phyloP scores from a whole-genome alignment of 2,888 invertebrate genomes.

The Thalpophila matura region DNA sequence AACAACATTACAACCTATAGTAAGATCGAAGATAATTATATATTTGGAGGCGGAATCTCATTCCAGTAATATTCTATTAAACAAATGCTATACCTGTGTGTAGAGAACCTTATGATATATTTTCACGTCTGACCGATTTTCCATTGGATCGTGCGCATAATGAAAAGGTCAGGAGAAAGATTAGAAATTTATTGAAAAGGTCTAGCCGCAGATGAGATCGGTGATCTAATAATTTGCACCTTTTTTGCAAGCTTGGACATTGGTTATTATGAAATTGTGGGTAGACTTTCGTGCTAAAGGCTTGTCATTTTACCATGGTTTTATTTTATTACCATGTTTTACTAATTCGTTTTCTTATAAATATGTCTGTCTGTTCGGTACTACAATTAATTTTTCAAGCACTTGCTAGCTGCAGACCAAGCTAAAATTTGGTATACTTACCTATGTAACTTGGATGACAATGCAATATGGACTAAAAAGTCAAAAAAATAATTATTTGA shows the following conservation, averaged over 20 bases:
- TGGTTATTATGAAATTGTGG: constrained; percentile 15
- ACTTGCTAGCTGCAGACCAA: too few species aligned
- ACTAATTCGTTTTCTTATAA: too few species aligned
- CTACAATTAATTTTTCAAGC: too few species aligned
- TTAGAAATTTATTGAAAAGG: constrained; percentile 75
- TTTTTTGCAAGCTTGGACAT: constrained; percentile 31
- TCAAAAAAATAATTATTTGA: too few species aligned
- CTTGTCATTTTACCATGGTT: too few species aligned
- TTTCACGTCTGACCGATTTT: constrained; percentile 64
- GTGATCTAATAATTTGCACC: constrained; percentile 67
- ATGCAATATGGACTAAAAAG: too few species aligned
- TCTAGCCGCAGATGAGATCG: constrained; percentile 65
- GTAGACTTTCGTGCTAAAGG: too few species aligned
- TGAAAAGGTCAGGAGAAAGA: constrained; percentile 68
- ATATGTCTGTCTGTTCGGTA: too few species aligned
- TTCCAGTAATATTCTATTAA: background rate
- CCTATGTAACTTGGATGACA: too few species aligned
- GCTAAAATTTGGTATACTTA: too few species aligned
- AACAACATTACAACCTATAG: background rate
- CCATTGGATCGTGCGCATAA: constrained; percentile 62
- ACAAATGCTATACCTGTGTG: constrained; percentile 7
- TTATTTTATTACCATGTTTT: too few species aligned
- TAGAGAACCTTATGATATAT: constrained; percentile 39
- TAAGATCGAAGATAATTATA: background rate
- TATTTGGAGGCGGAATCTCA: background rate